phyloP scores from a whole-genome alignment of 2,797 vertebrate genomes.

The Calcarius lapponicus region DNA sequence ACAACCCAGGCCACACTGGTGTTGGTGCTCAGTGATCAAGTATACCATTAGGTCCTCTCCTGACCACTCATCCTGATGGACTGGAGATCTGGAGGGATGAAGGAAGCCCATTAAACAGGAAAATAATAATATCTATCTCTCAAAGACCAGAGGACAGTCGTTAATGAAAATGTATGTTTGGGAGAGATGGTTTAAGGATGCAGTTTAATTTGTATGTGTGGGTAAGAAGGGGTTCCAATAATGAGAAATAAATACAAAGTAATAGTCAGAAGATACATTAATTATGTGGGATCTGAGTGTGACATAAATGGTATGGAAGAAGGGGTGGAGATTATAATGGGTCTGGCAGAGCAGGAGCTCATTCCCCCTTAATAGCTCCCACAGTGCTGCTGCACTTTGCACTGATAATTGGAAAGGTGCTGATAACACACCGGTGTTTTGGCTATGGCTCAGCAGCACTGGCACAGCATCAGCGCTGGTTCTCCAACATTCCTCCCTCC shows the following conservation, averaged over 20 bases:
- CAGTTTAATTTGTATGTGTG: neutral
- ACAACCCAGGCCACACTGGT: neutral
- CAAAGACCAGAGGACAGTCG: neutral
- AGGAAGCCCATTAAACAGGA: neutral
- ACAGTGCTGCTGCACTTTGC: neutral
- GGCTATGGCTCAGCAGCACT: neutral
- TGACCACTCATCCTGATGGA: neutral
- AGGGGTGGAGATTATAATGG: neutral
- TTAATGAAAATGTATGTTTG: neutral
- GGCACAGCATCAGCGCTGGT: neutral
- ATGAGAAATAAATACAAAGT: neutral
- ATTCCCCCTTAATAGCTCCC: neutral
- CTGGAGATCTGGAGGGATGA: neutral
- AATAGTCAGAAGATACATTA: neutral
- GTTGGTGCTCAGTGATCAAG: too few species aligned
- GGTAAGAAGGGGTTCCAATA: neutral
- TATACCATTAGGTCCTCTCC: neutral
- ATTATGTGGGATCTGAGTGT: neutral
- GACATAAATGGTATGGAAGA: neutral
- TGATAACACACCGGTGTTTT: neutral
- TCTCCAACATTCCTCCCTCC: neutral
- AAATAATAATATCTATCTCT: neutral
- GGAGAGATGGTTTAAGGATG: neutral
- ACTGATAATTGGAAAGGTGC: fast-evolving
- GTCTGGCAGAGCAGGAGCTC: neutral